These are phyloP conservation scores for Trisateles emortualis DNA, from an alignment of 2,888 invertebrate species.

Conservation along the genomic window DNA sequence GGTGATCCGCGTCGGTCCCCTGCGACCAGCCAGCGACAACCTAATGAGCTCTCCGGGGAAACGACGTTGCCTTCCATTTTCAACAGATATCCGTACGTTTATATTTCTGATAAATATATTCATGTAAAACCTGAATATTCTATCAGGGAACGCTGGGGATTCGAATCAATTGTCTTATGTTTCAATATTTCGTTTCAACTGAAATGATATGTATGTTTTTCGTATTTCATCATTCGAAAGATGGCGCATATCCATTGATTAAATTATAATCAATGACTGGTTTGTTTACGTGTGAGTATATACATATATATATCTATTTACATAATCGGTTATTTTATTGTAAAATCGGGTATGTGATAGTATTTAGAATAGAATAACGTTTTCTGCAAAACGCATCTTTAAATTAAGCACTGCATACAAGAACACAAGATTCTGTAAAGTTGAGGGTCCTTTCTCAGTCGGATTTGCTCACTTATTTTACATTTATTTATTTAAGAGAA, in stretches of 20 bases:
- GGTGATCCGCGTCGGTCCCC: conserved; percentile 53
- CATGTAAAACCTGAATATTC: conserved; percentile 50
- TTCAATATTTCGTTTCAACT: conserved; percentile 40
- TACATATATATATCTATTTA: no score
- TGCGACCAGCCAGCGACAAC: conserved; percentile 55
- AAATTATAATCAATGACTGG: background rate
- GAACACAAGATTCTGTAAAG: no score
- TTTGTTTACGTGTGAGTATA: background rate
- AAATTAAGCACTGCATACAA: no score
- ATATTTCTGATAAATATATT: conserved; percentile 51
- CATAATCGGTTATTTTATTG: no score
- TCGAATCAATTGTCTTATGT: conserved; percentile 50
- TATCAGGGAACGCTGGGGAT: conserved; percentile 42
- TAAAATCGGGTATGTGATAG: no score
- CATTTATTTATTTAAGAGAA: no score
- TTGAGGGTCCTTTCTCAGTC: no score
- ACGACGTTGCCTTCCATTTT: conserved; percentile 56
- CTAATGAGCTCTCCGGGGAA: conserved; percentile 69
- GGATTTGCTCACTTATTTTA: no score
- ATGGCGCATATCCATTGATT: background rate
- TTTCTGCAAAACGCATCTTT: no score
- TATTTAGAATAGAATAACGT: no score
- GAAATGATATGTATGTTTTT: conserved; percentile 33
- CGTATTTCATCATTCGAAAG: conserved; percentile 26
- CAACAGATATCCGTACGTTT: conserved; percentile 52